Base-by-base conservation (phyloP, 2,888 invertebrate genomes). In the Trissoscelio sp. region DNA sequence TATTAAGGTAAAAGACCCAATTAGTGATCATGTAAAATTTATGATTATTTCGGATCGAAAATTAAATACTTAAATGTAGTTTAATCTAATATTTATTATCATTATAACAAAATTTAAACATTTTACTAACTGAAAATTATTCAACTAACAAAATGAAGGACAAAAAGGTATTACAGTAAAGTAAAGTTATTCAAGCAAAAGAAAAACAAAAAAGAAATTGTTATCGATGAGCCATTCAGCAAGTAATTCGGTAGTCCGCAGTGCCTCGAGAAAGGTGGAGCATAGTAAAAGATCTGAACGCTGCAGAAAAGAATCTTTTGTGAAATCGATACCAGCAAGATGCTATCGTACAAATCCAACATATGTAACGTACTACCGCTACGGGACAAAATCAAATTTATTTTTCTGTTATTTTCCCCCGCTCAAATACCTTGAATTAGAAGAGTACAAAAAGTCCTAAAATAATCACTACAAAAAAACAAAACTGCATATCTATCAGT, bases 291-390 rank as follows among this genome's bases (percentile, higher is more conserved):
- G 81, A 73, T 58, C 73, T 53, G 66, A 58, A 74, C 74, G 73
- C 55, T 62, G 78, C 79, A 80, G 78, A 83, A 83, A 85, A 83
- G 84, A 81, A 84, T 87, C 88, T 90, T 88, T 88, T 86, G 90
- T 90, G 91, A 90, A 91, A 91, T 91, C 90, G 91, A 91, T 90
- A 90, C 89, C 86, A 85, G 82, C 83, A 83, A 88, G 90, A 91
- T 90, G 85, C 85, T 91, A 91, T 91, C 91, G 86, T 83, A 79
- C 84, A 87, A 87, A 88, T 89, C 87, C 89, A 90, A 91, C 91
- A 91, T 89, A 90, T 91, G 91, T 91, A 90, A 90, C 89, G 87
- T 90, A 91, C 90, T 90, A 90, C 90, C 86, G 89, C 87, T 80
- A 83, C 58, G 83, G 86, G 86, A 86, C 87, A 84, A 87, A 88